phyloP scores from a whole-genome alignment of 2,888 invertebrate species.

The Homarus gammarus region DNA sequence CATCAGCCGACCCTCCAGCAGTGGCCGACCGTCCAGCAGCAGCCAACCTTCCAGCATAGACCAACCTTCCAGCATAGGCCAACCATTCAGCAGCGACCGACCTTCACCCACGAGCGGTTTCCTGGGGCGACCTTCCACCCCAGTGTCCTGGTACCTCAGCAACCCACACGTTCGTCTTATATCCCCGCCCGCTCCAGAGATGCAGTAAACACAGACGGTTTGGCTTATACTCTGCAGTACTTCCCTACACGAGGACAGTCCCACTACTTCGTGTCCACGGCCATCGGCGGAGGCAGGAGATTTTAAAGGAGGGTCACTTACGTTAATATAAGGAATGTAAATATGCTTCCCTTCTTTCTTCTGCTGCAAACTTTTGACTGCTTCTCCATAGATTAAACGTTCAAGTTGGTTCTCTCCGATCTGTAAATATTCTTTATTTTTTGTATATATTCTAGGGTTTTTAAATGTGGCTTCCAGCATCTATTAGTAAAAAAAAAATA shows the following conservation, averaged over 20 bases:
- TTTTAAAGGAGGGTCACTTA: neutral
- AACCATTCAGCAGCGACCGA: neutral
- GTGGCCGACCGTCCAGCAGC: neutral
- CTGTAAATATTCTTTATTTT: conserved; percentile 16
- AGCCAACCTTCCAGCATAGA: neutral
- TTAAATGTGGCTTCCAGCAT: neutral
- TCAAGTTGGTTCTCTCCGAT: neutral
- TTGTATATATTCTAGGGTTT: neutral
- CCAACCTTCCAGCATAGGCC: no score
- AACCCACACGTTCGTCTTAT: neutral
- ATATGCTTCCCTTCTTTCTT: neutral
- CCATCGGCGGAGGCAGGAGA: conserved; percentile 10
- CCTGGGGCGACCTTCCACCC: conserved; percentile 20
- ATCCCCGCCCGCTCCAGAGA: neutral
- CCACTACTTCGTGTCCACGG: conserved; percentile 15
- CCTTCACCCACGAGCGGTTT: neutral
- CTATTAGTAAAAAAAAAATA: neutral
- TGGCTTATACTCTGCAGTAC: conserved; percentile 6
- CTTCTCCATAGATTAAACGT: neutral
- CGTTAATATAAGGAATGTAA: conserved; percentile 19
- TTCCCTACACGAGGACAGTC: conserved; percentile 17
- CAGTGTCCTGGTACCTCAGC: neutral
- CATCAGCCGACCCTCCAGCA: neutral
- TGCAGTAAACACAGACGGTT: neutral
- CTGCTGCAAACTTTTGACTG: neutral